Conservation (phyloP, 2,113 vertebrate species). For the Nansenia antarctica region DNA sequence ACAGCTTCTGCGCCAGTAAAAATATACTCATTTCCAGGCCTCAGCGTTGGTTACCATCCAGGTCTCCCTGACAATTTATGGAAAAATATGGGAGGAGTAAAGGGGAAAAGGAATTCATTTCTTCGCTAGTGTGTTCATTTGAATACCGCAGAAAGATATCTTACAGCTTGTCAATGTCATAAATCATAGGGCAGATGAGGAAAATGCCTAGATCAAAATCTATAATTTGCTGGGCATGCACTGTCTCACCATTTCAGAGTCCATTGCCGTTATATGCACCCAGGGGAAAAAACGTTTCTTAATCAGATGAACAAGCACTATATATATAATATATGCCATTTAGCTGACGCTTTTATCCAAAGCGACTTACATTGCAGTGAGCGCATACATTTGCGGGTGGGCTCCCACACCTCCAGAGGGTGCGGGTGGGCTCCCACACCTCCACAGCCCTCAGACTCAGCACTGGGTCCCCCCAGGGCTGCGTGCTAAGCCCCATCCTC, state of each 20-base stretch:
- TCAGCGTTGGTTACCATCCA: conserved; percentile 58
- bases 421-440: too few species aligned
- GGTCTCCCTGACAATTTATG: conserved; percentile 65
- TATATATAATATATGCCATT: background rate
- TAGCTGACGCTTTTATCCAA: too few species aligned
- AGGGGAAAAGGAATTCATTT: conserved; percentile 39
- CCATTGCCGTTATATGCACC: background rate
- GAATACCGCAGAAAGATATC: conserved; percentile 46
- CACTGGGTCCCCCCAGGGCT: too few species aligned
- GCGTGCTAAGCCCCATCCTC: too few species aligned
- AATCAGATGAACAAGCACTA: background rate
- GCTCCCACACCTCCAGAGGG: too few species aligned
- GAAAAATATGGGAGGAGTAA: conserved; percentile 50
- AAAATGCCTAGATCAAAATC: conserved; percentile 13
- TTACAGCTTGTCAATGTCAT: conserved; percentile 35
- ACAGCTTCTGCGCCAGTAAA: conserved; percentile 71
- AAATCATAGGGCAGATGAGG: conserved; percentile 41
- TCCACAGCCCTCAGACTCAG: too few species aligned
- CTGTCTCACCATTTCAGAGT: background rate
- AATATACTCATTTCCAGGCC: conserved; percentile 69
- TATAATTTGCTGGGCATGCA: background rate
- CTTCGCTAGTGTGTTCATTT: conserved; percentile 45
- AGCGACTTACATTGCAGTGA: too few species aligned
- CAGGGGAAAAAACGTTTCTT: background rate
- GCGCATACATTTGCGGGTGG: too few species aligned